Evolutionary conservation across 2,888 invertebrate genomes (phyloP), one percentile per base, ranked within the genome.

Genomic region (Sturmia bella): DNA sequence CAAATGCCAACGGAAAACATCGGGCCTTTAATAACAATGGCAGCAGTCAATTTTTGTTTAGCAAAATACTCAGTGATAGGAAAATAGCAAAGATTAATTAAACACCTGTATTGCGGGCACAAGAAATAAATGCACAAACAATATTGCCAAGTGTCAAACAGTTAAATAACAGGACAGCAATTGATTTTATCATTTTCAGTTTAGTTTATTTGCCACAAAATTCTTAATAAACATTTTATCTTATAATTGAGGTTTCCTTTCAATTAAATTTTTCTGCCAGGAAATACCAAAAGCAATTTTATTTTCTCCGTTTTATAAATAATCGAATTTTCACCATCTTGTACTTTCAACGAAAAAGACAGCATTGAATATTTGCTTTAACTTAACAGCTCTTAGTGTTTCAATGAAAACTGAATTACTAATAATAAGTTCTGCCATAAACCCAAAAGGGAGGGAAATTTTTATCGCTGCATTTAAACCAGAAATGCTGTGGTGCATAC

Each of bases 291-390:
- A n/a, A 87, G 86, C 85, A 85, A 87, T 84, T 78, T 69, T 13
- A 54, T 83, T 63, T 78, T 66, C 84, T 72, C 83, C 75, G 83
- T 84, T n/a, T n/a, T 86, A 86, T 86, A 87, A 87, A 86, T 88
- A 89, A 88, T 87, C 87, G 88, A 88, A 88, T 89, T 87, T 87
- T 84, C 83, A 86, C 86, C 87, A 87, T 85, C 64, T 73, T 81
- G 73, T 85, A 77, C 83, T 63, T 43, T 27, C 17, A 43, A 61
- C 41, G 17, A n/a, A 13, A 15, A 64, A 45, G 48, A 41, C 15
- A 69, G 19, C 50, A 32, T 45, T 17, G 24, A 37, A 27, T 0
- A 2, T n/a, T 50, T 6, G 1, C n/a, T 41, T 7, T 32, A 32
- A 32, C 3, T 15, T 27, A 24, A 27, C 2, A 17, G 27, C 12